Conservation (phyloP, 2,888 invertebrate species). For the Rapana venosa region DNA sequence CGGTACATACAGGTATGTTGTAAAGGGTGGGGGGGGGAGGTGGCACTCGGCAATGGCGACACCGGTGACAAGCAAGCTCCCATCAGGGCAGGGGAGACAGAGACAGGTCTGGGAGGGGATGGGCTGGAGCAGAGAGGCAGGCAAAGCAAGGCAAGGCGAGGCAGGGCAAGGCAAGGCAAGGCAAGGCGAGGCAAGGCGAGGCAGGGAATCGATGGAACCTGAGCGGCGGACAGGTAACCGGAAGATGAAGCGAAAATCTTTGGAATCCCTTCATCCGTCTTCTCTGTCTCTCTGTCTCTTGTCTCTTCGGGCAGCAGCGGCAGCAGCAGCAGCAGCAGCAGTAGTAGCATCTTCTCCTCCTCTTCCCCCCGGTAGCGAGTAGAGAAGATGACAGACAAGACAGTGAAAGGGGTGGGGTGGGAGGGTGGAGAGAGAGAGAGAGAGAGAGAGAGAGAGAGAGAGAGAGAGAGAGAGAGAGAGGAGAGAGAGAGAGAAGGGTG, state of each 20-base stretch:
- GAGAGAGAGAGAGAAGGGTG: neutral
- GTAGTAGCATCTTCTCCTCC: too few species aligned
- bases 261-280: neutral
- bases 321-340: neutral
- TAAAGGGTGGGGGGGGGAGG: neutral
- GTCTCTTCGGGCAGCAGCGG: neutral
- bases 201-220: neutral
- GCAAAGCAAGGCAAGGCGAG: neutral
- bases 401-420: neutral
- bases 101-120: neutral
- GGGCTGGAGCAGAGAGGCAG: neutral
- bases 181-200: neutral
- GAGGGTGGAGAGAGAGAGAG: too few species aligned
- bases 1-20: too few species aligned
- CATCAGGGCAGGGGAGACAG: neutral
- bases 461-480: neutral
- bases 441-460: neutral
- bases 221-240: neutral
- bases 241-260: constrained; percentile 24
- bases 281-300: neutral
- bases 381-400: neutral
- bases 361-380: neutral
- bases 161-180: too few species aligned
- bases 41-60: neutral
- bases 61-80: neutral